Percentiles rank a stretch among this genome's conserved stretches.
These are phyloP conservation scores for Nasonia giraulti DNA, from an alignment of 1,140 invertebrate genomes.

Conservation along the genomic window DNA sequence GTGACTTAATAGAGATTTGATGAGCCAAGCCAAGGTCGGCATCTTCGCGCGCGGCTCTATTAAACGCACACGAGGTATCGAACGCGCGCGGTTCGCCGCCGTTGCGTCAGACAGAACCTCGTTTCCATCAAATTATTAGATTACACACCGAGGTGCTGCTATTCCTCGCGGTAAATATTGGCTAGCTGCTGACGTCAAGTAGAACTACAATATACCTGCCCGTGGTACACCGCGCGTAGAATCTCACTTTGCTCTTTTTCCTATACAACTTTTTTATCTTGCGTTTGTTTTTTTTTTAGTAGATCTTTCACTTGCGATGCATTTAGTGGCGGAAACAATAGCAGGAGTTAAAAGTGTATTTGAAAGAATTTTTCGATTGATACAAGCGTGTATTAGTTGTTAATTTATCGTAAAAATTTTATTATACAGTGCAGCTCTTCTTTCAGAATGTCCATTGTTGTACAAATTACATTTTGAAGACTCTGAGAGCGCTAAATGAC, in stretches of 20 bases:
- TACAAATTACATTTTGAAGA: not conserved
- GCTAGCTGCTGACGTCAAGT: not conserved
- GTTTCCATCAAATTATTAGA: constrained; percentile 61
- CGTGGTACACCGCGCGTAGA: not conserved
- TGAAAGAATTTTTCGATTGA: not conserved
- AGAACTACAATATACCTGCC: not conserved
- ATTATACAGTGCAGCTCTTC: not conserved
- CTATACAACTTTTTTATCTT: not conserved
- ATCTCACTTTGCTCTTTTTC: not conserved
- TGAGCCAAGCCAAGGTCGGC: constrained; percentile 65
- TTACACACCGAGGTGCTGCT: constrained; percentile 51
- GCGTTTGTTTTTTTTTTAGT: no score
- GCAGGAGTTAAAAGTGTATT: no score
- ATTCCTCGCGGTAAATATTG: constrained; percentile 34
- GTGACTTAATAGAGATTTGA: constrained; percentile 58
- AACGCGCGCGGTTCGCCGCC: not conserved
- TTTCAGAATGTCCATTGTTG: not conserved
- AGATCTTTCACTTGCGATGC: no score
- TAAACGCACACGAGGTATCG: constrained; percentile 39
- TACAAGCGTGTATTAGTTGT: no score
- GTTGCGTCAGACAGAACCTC: constrained; percentile 48
- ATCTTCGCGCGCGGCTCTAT: constrained; percentile 52
- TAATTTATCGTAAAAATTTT: not conserved
- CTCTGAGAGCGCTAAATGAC: no score
- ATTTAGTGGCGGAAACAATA: no score